phyloP scores from a whole-genome alignment of 1,140 invertebrate species.

The Eumeta japonica region DNA sequence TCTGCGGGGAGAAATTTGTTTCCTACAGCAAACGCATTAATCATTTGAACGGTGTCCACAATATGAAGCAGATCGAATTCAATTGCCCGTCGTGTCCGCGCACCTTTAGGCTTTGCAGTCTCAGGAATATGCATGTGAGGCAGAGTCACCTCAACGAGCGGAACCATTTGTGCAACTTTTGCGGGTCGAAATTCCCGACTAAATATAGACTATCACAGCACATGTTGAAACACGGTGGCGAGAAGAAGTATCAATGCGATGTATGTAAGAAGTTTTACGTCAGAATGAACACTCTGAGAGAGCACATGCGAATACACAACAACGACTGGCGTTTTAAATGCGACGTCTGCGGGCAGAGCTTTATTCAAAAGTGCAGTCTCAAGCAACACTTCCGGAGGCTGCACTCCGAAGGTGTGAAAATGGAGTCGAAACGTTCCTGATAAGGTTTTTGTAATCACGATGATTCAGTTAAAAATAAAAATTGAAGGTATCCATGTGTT shows the following conservation, averaged over 20 bases:
- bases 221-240: slow-evolving; percentile 59
- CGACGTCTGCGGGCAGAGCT: slow-evolving; percentile 24
- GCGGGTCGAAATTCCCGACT: background rate
- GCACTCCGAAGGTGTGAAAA: slow-evolving; percentile 1
- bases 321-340: slow-evolving; percentile 20
- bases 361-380: slow-evolving; percentile 22
- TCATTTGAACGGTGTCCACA: slow-evolving; percentile 28
- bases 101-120: slow-evolving; percentile 19
- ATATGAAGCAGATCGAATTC: slow-evolving; percentile 28
- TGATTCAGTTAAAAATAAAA: too few species aligned
- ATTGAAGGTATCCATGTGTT: too few species aligned
- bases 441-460: too few species aligned
- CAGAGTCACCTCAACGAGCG: slow-evolving; percentile 17
- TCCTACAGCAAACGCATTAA: slow-evolving; percentile 24
- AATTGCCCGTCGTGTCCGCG: slow-evolving; percentile 25
- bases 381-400: slow-evolving; percentile 7
- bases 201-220: slow-evolving; percentile 19
- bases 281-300: slow-evolving; percentile 45
- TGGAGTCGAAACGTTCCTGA: too few species aligned
- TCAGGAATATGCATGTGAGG: slow-evolving; percentile 25
- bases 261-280: slow-evolving; percentile 65
- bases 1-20: slow-evolving; percentile 23
- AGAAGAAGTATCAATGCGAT: slow-evolving; percentile 66
- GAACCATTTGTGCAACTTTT: too few species aligned
- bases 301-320: slow-evolving; percentile 56